phyloP scores from a whole-genome alignment of 2,888 invertebrate genomes.

The Poecilus cupreus region DNA sequence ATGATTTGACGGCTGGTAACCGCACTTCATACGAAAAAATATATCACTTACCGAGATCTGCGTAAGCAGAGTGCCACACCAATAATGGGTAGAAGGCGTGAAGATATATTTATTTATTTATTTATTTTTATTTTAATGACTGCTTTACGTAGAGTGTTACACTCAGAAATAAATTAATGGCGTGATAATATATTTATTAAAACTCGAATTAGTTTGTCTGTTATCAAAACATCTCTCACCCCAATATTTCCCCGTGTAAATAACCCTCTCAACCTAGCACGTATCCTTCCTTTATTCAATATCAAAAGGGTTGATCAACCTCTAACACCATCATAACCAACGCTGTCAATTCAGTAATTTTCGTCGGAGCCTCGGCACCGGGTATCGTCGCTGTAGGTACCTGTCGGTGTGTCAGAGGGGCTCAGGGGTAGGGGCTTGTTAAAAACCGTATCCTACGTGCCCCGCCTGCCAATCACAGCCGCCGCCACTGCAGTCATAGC shows the following conservation, averaged over 20 bases:
- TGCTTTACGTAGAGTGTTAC: too few relatives aligned
- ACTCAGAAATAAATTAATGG: too few relatives aligned
- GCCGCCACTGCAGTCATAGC: slow-evolving; percentile 23
- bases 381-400: slow-evolving; percentile 14
- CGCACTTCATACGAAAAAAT: too few relatives aligned
- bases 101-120: too few relatives aligned
- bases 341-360: neutral
- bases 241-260: neutral
- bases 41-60: too few relatives aligned
- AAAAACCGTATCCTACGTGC: slow-evolving; percentile 59
- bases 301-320: slow-evolving; percentile 12
- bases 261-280: neutral
- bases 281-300: neutral
- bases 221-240: neutral
- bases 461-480: slow-evolving; percentile 56
- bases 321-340: neutral
- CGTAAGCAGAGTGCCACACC: too few relatives aligned
- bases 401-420: neutral
- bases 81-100: too few relatives aligned
- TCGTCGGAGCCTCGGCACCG: neutral
- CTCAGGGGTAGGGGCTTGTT: slow-evolving; percentile 30
- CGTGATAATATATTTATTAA: too few relatives aligned
- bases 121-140: too few relatives aligned
- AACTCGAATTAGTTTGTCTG: neutral
- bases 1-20: too few relatives aligned